A percentile compares a stretch with the other conserved stretches of the same genome.
Evolutionary conservation across 2,888 invertebrate genomes (phyloP).

Genomic region (Apamea anceps): DNA sequence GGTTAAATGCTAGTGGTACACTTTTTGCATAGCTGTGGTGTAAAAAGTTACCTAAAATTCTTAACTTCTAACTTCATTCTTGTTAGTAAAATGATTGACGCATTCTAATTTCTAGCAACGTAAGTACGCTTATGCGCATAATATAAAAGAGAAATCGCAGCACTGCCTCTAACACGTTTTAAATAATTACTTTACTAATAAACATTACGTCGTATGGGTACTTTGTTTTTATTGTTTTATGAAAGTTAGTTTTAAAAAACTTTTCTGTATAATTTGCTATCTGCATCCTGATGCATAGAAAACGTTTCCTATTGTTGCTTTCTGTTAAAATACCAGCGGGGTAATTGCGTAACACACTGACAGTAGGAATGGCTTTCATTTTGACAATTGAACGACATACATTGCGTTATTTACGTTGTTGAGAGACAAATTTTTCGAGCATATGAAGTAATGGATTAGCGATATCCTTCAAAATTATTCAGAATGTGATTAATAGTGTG

Average conservation of each 20-base stretch:
- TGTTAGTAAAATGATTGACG: background rate
- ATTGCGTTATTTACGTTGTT: too few relatives aligned
- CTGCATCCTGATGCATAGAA: too few relatives aligned
- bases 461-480: too few relatives aligned
- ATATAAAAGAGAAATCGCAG: constrained; percentile 43
- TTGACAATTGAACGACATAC: too few relatives aligned
- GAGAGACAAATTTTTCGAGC: too few relatives aligned
- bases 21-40: background rate
- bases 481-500: too few relatives aligned
- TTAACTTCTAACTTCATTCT: background rate
- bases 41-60: background rate
- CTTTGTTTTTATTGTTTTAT: constrained; percentile 7
- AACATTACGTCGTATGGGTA: background rate
- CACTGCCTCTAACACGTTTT: background rate
- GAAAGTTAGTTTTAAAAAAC: background rate
- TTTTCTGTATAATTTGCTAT: background rate
- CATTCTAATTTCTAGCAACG: constrained; percentile 9
- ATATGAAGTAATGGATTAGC: too few relatives aligned
- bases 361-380: too few relatives aligned
- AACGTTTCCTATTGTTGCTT: background rate
- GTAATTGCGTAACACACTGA: too few relatives aligned
- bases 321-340: background rate
- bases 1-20: too few relatives aligned
- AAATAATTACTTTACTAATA: constrained; percentile 5
- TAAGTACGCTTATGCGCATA: constrained; percentile 1